Evolutionary conservation across 2,888 invertebrate genomes (phyloP).

Genomic region (Nesidiocoris tenuis): DNA sequence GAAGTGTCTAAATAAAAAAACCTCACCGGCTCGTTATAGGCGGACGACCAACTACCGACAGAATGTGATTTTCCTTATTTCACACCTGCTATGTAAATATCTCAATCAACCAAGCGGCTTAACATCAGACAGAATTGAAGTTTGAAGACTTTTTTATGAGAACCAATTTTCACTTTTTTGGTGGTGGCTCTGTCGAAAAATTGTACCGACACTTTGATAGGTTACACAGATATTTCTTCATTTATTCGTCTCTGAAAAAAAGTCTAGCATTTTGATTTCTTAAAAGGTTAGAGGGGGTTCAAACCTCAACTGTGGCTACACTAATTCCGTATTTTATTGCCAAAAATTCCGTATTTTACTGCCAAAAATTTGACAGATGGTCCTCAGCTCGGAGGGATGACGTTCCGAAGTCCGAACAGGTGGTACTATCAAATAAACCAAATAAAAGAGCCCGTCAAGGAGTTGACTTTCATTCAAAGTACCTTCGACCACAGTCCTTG

Average conservation of each 20-base stretch:
- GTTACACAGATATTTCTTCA: too few species aligned
- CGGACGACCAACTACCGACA: background rate
- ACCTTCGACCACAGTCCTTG: background rate
- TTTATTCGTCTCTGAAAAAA: too few species aligned
- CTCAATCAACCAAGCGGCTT: slow-evolving; percentile 27
- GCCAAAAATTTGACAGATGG: background rate
- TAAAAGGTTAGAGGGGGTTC: too few species aligned
- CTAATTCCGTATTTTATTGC: too few species aligned
- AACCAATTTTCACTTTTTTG: too few species aligned
- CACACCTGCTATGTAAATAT: slow-evolving; percentile 36
- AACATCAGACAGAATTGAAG: slow-evolving; percentile 21
- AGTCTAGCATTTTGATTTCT: too few species aligned
- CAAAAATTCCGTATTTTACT: too few species aligned
- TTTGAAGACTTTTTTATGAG: too few species aligned
- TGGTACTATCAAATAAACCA: background rate
- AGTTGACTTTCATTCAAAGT: background rate
- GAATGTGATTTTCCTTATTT: background rate
- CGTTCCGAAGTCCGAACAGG: background rate
- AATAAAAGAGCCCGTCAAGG: background rate
- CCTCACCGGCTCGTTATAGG: background rate
- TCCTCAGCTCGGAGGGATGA: background rate
- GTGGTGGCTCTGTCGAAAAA: too few species aligned
- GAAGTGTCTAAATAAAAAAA: background rate
- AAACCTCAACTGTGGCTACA: too few species aligned
- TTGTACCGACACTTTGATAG: too few species aligned